Conservation (phyloP, 23 tunicate species). For the Trididemnum miniatum region DNA sequence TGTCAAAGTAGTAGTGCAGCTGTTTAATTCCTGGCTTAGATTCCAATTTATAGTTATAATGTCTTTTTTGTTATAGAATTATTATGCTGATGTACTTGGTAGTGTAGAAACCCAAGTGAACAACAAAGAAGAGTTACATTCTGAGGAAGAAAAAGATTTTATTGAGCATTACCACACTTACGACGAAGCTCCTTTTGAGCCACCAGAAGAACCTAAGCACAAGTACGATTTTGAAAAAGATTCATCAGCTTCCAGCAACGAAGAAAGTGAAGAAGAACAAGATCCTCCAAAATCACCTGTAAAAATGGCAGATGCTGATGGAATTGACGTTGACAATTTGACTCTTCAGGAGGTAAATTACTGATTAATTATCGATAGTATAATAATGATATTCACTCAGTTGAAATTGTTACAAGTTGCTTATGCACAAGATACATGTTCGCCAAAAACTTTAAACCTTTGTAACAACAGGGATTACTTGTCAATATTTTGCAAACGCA, state of each 20-base stretch:
- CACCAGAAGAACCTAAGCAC: conserved; percentile 44
- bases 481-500: too few relatives aligned
- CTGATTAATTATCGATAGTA: too few relatives aligned
- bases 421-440: too few relatives aligned
- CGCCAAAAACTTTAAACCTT: too few relatives aligned
- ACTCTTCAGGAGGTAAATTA: conserved; percentile 41
- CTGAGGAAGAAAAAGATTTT: conserved; percentile 34
- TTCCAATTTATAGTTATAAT: not conserved
- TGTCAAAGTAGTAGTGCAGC: too few relatives aligned
- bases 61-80: not conserved
- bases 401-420: too few relatives aligned
- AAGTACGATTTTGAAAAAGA: conserved; percentile 54
- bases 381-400: too few relatives aligned
- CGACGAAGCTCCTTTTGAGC: not conserved
- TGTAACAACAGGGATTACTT: too few relatives aligned
- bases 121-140: not conserved
- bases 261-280: conserved; percentile 26
- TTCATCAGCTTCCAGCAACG: conserved; percentile 28
- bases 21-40: too few relatives aligned
- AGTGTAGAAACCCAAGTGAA: not conserved
- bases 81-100: not conserved
- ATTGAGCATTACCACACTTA: conserved; percentile 29
- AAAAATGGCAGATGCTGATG: conserved; percentile 54
- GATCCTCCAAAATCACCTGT: conserved; percentile 21
- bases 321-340: conserved; percentile 21